Base-by-base conservation (phyloP, 2,113 vertebrate genomes). In the Gila orcuttii region DNA sequence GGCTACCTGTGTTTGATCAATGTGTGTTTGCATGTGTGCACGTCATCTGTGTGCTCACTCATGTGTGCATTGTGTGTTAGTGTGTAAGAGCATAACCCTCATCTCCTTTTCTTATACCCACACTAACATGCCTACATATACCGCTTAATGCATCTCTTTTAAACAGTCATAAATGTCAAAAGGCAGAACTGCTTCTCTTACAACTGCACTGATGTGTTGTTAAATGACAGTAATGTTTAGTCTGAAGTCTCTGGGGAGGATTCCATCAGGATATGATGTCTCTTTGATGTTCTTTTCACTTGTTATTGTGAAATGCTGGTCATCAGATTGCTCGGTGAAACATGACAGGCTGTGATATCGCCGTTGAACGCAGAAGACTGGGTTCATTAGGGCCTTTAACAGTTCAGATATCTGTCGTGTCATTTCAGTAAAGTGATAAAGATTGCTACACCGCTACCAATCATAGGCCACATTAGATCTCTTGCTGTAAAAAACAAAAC, bases 271-370 rank as follows among this genome's bases (percentile, higher is more conserved):
- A 31, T 62, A 21, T 78, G 39, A 25, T 79, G 71, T 3, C 74
- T 79, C 81, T 86, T 89, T 88, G 19, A 90, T 89, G 86, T 84
- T 33, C 85, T 83, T 82, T 71, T 91, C 85, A 88, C 33, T 84
- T 76, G 79, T 82, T 83, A 86, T 87, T 8, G 21, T 75, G 79
- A 90, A 86, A 92, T 85, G 91, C 88, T 91, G 90, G 87, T 93
- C 90, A 91, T 91, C 87, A 87, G 88, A 85, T 90, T 86, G 77
- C 83, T 92, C 84, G 90, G 84, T 87, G 89, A 88, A 86, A 90
- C 81, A 73, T 83, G 89, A 83, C 85, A 88, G 88, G 36, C 86
- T 84, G 83, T 17, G 50, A 85, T 82, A 88, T 78, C 83, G 60
- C 6, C 17, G 77, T 66, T 21, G 79, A 90, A 85, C 36, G 81